Percentiles rank a stretch among this genome's conserved stretches.
These are phyloP conservation scores for Vanessa tameamea DNA, from an alignment of 1,140 invertebrate species.

Conservation along the genomic window DNA sequence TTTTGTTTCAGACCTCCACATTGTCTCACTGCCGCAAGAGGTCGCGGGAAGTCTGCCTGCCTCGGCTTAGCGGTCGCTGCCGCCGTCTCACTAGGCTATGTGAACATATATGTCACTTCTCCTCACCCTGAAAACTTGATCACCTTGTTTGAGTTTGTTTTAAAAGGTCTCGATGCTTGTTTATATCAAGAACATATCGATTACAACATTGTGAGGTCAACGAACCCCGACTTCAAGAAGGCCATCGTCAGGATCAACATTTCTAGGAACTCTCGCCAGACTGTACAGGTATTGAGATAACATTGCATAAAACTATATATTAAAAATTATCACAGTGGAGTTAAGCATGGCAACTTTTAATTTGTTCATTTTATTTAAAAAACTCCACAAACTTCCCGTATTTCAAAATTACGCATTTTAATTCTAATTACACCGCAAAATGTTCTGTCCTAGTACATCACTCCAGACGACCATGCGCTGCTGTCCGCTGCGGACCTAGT, in stretches of 20 bases:
- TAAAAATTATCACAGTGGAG: too few relatives aligned
- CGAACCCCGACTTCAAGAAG: conserved; percentile 98
- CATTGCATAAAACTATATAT: neutral
- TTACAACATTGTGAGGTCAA: conserved; percentile 97
- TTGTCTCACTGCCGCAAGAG: conserved; percentile 96
- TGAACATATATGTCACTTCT: conserved; percentile 99
- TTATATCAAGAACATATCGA: conserved; percentile 98
- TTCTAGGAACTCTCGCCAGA: conserved; percentile 95
- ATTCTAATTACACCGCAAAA: too few relatives aligned
- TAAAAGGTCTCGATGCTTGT: conserved; percentile 97
- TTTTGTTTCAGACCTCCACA: conserved; percentile 87
- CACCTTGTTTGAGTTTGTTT: conserved; percentile 98
- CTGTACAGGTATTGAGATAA: conserved; percentile 88
- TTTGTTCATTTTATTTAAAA: too few relatives aligned
- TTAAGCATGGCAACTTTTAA: too few relatives aligned
- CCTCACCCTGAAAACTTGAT: conserved; percentile 99
- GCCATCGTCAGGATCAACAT: conserved; percentile 97
- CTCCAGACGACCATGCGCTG: conserved; percentile 93
- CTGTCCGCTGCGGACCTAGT: conserved; percentile 96
- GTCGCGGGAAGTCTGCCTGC: conserved; percentile 98
- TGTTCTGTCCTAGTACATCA: conserved; percentile 88
- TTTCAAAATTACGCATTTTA: too few relatives aligned
- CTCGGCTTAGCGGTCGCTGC: conserved; percentile 96
- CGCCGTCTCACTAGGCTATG: conserved; percentile 93
- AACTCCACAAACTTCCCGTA: too few relatives aligned